phyloP scores from a whole-genome alignment of 92 coral and sea anemone species.

The Diadumene lineata region DNA sequence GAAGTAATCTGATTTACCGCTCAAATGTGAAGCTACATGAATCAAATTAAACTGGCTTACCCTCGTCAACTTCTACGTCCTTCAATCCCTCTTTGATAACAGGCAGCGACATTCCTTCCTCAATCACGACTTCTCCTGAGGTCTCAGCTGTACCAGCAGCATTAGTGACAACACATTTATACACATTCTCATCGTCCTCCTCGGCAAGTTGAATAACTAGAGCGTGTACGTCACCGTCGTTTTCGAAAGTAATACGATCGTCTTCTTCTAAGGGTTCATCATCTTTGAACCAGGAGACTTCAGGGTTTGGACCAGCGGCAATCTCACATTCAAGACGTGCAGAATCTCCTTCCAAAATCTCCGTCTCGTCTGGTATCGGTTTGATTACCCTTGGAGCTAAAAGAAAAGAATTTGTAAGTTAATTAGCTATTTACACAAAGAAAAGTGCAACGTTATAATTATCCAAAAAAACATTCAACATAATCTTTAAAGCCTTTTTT shows the following conservation, averaged over 20 bases:
- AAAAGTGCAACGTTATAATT: background rate
- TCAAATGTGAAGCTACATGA: too few species aligned
- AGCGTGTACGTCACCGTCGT: conserved; percentile 70
- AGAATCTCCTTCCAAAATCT: conserved; percentile 84
- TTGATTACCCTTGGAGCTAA: conserved; percentile 49
- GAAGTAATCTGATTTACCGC: too few species aligned
- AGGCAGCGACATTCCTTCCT: conserved; percentile 89
- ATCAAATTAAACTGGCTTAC: background rate
- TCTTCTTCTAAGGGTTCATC: conserved; percentile 71
- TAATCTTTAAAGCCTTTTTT: too few species aligned
- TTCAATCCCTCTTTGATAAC: conserved; percentile 76
- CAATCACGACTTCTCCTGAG: conserved; percentile 73
- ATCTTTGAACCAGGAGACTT: conserved; percentile 83
- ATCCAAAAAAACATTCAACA: too few species aligned
- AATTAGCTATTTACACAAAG: background rate
- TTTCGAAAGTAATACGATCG: conserved; percentile 64
- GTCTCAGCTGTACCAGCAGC: conserved; percentile 66
- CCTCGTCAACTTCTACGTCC: conserved; percentile 58
- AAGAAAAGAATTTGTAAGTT: background rate
- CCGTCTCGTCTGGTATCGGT: conserved; percentile 74
- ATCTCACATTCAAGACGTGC: conserved; percentile 78
- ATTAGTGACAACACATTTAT: conserved; percentile 77
- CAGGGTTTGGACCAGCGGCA: conserved; percentile 59
- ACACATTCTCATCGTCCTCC: conserved; percentile 87
- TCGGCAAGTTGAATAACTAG: conserved; percentile 69